Base-by-base conservation (phyloP, 2,113 vertebrate species). In the Gymnorhina tibicen region DNA sequence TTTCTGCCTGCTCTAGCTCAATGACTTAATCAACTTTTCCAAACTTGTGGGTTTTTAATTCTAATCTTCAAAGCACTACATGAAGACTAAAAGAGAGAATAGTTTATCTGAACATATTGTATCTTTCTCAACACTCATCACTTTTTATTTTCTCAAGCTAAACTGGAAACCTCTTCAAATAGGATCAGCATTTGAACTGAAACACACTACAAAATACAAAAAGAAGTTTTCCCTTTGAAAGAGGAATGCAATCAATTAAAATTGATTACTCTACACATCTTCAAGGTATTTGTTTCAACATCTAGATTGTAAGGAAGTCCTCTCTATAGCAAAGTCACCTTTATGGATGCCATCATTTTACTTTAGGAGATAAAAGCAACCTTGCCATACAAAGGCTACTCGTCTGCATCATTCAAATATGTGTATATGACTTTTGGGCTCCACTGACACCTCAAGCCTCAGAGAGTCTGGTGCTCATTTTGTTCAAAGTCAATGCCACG, bases 401-500 rank as follows among this genome's bases (percentile, higher is more conserved):
- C 7, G 2, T 76, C 75, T 80, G 46, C 44, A 49, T 59, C 58
- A 47, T 62, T 75, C 59, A 66, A 64, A 81, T 47, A 53, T 1
- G 1, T 19, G 26, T 35, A 41, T 23, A 62, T 70, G 63, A 87
- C 42, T 96, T 87, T n/a, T 59, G 69, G 80, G 90, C 33, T 94
- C 41, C 79, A 77, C 13, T 69, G 79, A 87, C 89, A 74, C 52
- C 75, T 93, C 93, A 84, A 89, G 69, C 75, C 55, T 64, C 77
- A 91, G 74, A 89, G 62, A 93, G 81, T 46, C 49, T 72, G 70
- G 66, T 68, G 58, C 60, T 89, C 88, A 49, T 94, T 87, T 90
- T 96, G 66, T 87, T 94, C 79, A 62, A 76, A 97, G 91, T 94
- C 91, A 97, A 96, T 63, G 66, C 67, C 91, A 96, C 13, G 2